Base-by-base conservation (phyloP, 2,113 vertebrate genomes). In the Mystacornis crossleyi region DNA sequence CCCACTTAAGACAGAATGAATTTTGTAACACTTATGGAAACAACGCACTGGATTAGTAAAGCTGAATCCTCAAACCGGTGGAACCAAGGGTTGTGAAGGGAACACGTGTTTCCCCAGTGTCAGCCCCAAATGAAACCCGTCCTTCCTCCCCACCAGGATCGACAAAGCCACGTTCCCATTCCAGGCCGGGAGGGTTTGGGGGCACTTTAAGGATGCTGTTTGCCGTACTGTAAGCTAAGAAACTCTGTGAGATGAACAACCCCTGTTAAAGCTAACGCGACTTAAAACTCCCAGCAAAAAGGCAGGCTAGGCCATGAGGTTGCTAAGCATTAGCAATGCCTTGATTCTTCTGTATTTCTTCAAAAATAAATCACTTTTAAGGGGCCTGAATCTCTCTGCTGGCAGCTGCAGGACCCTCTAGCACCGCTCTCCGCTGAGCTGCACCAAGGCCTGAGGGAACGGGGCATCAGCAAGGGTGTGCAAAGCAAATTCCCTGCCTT, bases 201-300 rank as follows among this genome's bases (percentile, higher is more conserved):
- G 93, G 90, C 86, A 88, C 51, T 70, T 86, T 18, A 38, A 72
- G 82, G 92, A 88, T 67, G 86, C 54, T 73, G 33, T 92, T 94
- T 90, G 88, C 81, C 2, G 5, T 93, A 65, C 89, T 90, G 65
- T n/a, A 79, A 81, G 53, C 79, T 66, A 91, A 83, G 83, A 85
- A 93, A 90, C 83, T 70, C 86, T 5, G 23, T 42, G 19, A 79
- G 73, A 71, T 86, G 89, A 91, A 86, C 58, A 82, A 91, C 88
- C 90, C 74, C 90, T 89, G 85, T 96, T 95, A 96, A 97, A 97
- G 89, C 91, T 90, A 96, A 95, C 9, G 5, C 9, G 23, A 89
- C 85, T 69, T 42, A 54, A 80, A 96, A 81, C 78, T 86, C 86
- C 0, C 15, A 94, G 89, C 89, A 96, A 82, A 95, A 83, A 89